Base-by-base conservation (phyloP, 2,797 vertebrate genomes). In the Mycteria americana region DNA sequence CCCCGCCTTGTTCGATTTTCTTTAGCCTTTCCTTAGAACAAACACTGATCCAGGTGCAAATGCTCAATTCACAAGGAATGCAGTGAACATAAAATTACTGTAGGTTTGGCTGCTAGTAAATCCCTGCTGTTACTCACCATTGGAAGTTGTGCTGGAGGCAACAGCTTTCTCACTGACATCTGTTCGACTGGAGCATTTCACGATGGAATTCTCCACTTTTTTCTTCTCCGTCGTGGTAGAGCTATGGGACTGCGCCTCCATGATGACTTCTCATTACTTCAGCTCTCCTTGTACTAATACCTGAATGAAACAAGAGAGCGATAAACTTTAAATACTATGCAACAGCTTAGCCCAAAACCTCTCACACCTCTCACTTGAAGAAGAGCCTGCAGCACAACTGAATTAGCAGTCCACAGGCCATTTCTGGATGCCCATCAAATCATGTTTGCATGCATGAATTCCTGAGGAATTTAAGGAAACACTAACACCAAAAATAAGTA, bases 161-260 rank as follows among this genome's bases (percentile, higher is more conserved):
- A 99, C 99, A 2, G 99, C 99, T 98, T 99, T 99, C 98, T 99
- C 99, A 62, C 99, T 99, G 98, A 99, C 99, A 97, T 99, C 99
- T 98, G 98, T 97, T 95, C 99, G 98, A 64, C 98, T 97, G 74
- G 99, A 98, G 96, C 99, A 99, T 97, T 99, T 99, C 93, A 99
- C 99, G 50, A 99, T 98, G 97, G 98, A 99, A 98, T 99, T 99
- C 98, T 99, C 99, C 95, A 98, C 99, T 98, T 99, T 99, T 97
- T 99, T 99, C 98, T 99, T 99, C 98, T 99, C 99, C 96, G 98
- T 98, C 96, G 98, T 97, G 88, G 99, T 98, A 98, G 98, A 99
- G 98, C 98, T 99, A 98, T 99, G 99, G 98, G 99, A 99, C 98
- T 99, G 99, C 95, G 99, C 99, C 98, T 99, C 99, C 99, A 99